Evolutionary conservation across 1,140 invertebrate species (phyloP).

Genomic region (Drosophila pallidifrons): DNA sequence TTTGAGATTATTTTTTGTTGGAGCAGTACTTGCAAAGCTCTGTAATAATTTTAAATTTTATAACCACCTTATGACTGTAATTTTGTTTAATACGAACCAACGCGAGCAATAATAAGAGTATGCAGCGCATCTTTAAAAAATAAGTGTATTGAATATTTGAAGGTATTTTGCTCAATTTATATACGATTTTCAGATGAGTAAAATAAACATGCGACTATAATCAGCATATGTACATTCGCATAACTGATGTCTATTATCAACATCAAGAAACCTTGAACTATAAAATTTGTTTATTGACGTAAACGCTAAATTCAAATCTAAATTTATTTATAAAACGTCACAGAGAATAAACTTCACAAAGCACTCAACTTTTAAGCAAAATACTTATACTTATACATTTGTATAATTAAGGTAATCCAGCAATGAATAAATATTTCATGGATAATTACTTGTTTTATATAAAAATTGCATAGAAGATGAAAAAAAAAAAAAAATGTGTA

Average conservation of each 20-base stretch:
- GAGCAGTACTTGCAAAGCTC: not conserved
- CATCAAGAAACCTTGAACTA: not conserved
- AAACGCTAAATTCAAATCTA: not conserved
- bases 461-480: too few relatives aligned
- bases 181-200: too few relatives aligned
- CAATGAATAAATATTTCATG: too few relatives aligned
- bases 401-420: too few relatives aligned
- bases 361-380: too few relatives aligned
- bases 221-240: not conserved
- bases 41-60: not conserved
- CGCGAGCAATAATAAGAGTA: not conserved
- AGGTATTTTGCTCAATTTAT: not conserved
- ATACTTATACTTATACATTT: too few relatives aligned
- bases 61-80: not conserved
- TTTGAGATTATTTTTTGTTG: not conserved
- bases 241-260: not conserved
- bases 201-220: not conserved
- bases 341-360: too few relatives aligned
- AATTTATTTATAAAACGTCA: too few relatives aligned
- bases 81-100: not conserved
- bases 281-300: not conserved
- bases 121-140: not conserved
- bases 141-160: too few relatives aligned
- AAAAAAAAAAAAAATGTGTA: too few relatives aligned
- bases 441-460: too few relatives aligned